phyloP scores from a whole-genome alignment of 2,113 vertebrate species.

The Thunnus thynnus region DNA sequence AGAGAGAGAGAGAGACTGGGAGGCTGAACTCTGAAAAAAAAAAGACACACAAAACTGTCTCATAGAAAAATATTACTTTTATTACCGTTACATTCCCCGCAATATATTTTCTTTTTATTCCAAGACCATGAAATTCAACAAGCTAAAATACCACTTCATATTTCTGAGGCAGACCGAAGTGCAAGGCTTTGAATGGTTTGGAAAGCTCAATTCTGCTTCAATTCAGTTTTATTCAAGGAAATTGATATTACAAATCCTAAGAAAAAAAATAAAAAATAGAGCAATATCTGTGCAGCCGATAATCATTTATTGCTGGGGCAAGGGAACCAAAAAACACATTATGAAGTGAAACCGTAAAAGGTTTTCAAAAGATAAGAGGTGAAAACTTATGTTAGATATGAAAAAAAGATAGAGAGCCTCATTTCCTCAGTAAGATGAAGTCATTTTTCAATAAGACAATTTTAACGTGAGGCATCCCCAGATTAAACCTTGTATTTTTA shows the following conservation, averaged over 20 bases:
- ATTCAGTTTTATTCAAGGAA: slow-evolving; percentile 62
- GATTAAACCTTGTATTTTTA: slow-evolving; percentile 29
- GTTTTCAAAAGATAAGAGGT: slow-evolving; percentile 72
- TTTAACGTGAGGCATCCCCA: slow-evolving; percentile 37
- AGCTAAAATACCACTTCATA: slow-evolving; percentile 84
- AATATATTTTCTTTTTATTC: slow-evolving; percentile 87
- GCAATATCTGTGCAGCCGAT: slow-evolving; percentile 65
- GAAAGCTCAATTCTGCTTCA: slow-evolving; percentile 60
- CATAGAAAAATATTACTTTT: slow-evolving; percentile 97
- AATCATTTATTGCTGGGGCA: slow-evolving; percentile 62
- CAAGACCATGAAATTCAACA: slow-evolving; percentile 91
- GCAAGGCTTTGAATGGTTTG: slow-evolving; percentile 67
- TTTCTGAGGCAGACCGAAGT: slow-evolving; percentile 78
- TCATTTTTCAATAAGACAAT: slow-evolving; percentile 53
- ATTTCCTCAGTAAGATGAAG: slow-evolving; percentile 69
- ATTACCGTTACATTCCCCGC: slow-evolving; percentile 96
- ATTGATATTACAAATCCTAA: slow-evolving; percentile 59
- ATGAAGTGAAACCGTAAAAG: slow-evolving; percentile 66
- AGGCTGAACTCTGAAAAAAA: neutral
- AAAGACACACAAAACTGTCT: slow-evolving; percentile 80
- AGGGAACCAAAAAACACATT: slow-evolving; percentile 68
- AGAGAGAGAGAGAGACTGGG: neutral
- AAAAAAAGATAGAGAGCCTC: slow-evolving; percentile 64
- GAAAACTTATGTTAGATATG: slow-evolving; percentile 73
- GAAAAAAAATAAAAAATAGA: slow-evolving; percentile 24